A percentile compares a stretch with the other conserved stretches of the same genome.
These are phyloP conservation scores for Trypoxylon attenuatum DNA, from an alignment of 2,888 invertebrate genomes.

Conservation along the genomic window DNA sequence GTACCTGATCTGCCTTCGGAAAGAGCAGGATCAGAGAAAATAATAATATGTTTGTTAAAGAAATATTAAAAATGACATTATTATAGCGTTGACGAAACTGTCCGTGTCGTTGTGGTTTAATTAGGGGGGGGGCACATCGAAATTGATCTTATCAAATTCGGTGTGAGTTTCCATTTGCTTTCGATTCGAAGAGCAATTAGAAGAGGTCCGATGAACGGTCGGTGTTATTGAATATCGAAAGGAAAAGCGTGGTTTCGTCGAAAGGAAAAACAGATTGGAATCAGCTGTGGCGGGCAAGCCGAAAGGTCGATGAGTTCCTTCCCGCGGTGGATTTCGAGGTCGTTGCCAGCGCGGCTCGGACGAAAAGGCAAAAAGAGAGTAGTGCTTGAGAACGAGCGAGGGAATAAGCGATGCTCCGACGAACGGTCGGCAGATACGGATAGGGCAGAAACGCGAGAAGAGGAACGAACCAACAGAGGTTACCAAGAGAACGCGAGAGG, in stretches of 20 bases:
- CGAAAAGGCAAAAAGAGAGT: slow-evolving; percentile 48
- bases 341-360: slow-evolving; percentile 44
- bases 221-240: too few species aligned
- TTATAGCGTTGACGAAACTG: too few species aligned
- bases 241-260: slow-evolving; percentile 15
- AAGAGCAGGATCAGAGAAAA: neutral
- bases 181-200: neutral
- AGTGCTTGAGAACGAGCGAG: slow-evolving; percentile 2
- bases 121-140: too few species aligned
- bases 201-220: neutral
- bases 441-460: neutral
- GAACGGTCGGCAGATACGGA: neutral
- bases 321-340: slow-evolving; percentile 50
- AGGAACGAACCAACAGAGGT: too few species aligned
- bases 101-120: slow-evolving; percentile 28
- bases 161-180: too few species aligned
- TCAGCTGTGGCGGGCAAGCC: slow-evolving; percentile 38
- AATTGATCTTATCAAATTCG: too few species aligned
- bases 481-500: neutral
- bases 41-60: neutral
- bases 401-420: neutral
- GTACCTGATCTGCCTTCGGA: neutral
- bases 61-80: neutral
- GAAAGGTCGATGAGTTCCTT: slow-evolving; percentile 54
- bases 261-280: slow-evolving; percentile 36